Conservation (phyloP, 2,888 invertebrate species). For the Cistogaster globosa region DNA sequence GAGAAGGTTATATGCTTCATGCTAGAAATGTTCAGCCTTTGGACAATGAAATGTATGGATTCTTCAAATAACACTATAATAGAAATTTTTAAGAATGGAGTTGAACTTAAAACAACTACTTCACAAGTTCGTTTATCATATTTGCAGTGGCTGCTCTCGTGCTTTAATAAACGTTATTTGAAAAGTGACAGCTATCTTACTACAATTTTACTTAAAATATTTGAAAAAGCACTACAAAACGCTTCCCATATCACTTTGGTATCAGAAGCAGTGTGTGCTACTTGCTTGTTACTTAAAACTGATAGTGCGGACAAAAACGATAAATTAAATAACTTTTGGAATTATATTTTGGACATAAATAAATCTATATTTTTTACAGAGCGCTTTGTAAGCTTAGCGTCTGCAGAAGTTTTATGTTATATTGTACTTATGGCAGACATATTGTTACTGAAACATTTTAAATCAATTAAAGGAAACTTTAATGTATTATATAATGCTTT, state of each 20-base stretch:
- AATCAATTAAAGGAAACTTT: slow-evolving; percentile 52
- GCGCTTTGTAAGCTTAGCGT: slow-evolving; percentile 88
- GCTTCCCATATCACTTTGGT: slow-evolving; percentile 88
- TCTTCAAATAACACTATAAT: slow-evolving; percentile 87
- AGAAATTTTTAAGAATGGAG: slow-evolving; percentile 89
- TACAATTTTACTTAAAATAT: slow-evolving; percentile 87
- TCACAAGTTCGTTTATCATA: slow-evolving; percentile 91
- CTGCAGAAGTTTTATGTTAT: slow-evolving; percentile 88
- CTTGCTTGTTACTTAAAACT: slow-evolving; percentile 87
- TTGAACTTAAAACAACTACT: slow-evolving; percentile 90
- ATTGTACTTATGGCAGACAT: slow-evolving; percentile 89
- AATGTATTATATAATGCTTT: slow-evolving; percentile 86
- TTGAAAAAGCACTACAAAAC: slow-evolving; percentile 90
- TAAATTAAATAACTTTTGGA: slow-evolving; percentile 86
- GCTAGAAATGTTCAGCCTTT: slow-evolving; percentile 90
- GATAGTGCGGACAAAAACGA: slow-evolving; percentile 83
- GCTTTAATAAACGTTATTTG: slow-evolving; percentile 85
- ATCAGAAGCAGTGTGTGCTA: slow-evolving; percentile 88
- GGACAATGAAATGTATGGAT: slow-evolving; percentile 88
- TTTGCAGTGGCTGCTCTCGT: slow-evolving; percentile 88
- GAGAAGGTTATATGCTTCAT: slow-evolving; percentile 94
- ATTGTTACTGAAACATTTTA: slow-evolving; percentile 87
- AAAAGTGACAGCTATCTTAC: slow-evolving; percentile 84
- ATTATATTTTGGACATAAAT: slow-evolving; percentile 88
- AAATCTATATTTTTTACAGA: slow-evolving; percentile 93